A percentile compares a stretch with the other conserved stretches of the same genome.
Conservation (phyloP, 2,888 invertebrate species). For the Tryphoninae sp. region DNA sequence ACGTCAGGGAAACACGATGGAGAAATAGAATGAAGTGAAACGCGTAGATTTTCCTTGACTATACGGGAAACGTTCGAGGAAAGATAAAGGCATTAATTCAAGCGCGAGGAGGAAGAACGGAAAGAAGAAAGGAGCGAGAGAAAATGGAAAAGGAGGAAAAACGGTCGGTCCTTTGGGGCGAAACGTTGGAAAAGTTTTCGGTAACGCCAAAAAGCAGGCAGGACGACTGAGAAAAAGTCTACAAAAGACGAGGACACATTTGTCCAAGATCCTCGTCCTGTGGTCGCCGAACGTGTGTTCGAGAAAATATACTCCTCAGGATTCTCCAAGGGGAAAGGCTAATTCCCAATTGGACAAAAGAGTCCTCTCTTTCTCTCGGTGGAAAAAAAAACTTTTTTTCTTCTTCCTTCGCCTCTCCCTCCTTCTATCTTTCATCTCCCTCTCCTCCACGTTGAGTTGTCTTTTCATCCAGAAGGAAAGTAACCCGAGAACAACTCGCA, state of each 20-base stretch:
- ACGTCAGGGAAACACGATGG: too few species aligned
- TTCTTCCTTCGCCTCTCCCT: neutral
- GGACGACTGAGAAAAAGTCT: neutral
- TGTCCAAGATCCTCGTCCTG: slow-evolving; percentile 17
- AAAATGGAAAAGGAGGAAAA: neutral
- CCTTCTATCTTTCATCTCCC: neutral
- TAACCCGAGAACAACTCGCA: neutral
- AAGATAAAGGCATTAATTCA: slow-evolving; percentile 34
- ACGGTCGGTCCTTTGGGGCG: too few species aligned
- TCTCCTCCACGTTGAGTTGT: neutral
- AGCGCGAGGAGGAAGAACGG: neutral
- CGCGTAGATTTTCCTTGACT: slow-evolving; percentile 5
- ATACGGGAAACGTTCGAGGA: slow-evolving; percentile 3
- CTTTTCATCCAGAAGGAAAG: slow-evolving; percentile 7
- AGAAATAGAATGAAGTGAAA: neutral
- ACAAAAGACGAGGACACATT: neutral
- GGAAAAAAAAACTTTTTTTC: slow-evolving; percentile 25
- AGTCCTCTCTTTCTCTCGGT: slow-evolving; percentile 3
- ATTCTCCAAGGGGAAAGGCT: slow-evolving; percentile 30
- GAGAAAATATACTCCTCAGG: neutral
- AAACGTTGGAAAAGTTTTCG: too few species aligned
- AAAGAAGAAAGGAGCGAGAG: slow-evolving; percentile 1
- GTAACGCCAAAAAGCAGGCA: too few species aligned
- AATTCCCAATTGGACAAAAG: slow-evolving; percentile 56
- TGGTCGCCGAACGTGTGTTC: neutral